Conservation (phyloP, 2,113 vertebrate genomes). For the Cisticola juncidis region DNA sequence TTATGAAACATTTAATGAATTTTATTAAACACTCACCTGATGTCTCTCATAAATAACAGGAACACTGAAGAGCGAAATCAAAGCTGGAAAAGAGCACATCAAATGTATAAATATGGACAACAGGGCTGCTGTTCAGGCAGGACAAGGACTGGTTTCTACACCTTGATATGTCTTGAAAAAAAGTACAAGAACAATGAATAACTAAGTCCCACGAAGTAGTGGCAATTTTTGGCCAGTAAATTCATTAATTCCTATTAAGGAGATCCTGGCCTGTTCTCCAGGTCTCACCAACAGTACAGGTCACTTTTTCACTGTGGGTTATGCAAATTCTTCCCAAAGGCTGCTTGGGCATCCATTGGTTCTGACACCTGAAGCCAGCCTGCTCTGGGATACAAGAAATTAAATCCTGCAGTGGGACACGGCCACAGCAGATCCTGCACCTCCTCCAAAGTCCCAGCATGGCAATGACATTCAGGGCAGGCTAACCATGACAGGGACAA, state of each 20-base stretch:
- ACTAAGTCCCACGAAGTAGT: neutral
- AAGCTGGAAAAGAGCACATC: slow-evolving; percentile 74
- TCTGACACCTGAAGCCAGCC: neutral
- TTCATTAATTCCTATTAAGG: neutral
- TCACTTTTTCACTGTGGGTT: neutral
- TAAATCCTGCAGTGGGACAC: neutral
- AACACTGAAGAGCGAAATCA: slow-evolving; percentile 89
- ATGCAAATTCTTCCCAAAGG: neutral
- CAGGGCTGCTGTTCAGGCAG: neutral
- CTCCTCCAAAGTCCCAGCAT: neutral
- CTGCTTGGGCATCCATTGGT: neutral
- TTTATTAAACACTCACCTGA: slow-evolving; percentile 79
- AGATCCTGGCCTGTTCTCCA: neutral
- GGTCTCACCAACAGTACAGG: neutral
- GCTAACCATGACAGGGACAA: neutral
- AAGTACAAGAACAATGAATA: neutral
- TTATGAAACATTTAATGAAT: neutral
- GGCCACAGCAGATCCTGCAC: neutral
- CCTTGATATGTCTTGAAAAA: neutral
- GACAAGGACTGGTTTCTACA: neutral
- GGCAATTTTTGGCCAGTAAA: neutral
- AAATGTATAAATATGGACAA: neutral
- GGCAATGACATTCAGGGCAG: neutral
- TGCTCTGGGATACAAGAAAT: neutral
- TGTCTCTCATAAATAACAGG: slow-evolving; percentile 96